Evolutionary conservation across 1,140 invertebrate genomes (phyloP), one percentile per base, ranked within the genome.

Genomic region (Anastatus disparis): DNA sequence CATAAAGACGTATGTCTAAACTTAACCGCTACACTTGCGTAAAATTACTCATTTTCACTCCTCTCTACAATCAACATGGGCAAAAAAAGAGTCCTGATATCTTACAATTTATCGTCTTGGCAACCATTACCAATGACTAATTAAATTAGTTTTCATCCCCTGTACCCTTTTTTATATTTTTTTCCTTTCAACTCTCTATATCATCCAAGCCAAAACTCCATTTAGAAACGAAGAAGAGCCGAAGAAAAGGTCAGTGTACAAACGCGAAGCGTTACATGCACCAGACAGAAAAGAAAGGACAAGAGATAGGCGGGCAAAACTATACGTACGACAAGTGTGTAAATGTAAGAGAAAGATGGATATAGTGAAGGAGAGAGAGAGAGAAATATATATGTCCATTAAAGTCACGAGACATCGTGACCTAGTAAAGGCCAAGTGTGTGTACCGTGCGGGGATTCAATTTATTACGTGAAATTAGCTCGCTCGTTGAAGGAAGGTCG

Each of bases 391-490:
- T 13, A 27, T 7, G 55, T 72, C 64, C 63, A 72, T 67, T 66
- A 66, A 27, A 44, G 50, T 52, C n/a, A 35, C 70, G 26, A 67
- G 70, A 67, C 63, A 72, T 56, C 58, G 64, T 72, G 70, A 72
- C 70, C 70, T 58, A 72, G 48, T 55, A 10, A 56, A 52, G 70
- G 27, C 58, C 64, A 65, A 66, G 62, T 61, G 46, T 56, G n/a
- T n/a, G n/a, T n/a, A n/a, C n/a, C n/a, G n/a, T n/a, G n/a, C n/a
- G n/a, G 50, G 35, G 64, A 62, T 62, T 72, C 64, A 56, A 58
- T 40, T 62, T 67, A 67, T 72, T 63, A 65, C 56, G 42, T 44
- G 70, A 44, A 72, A 63, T 72, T 55, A 72, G 70, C 61, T 48
- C 63, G 50, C 3, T 9, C 52, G 42, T 7, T 56, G 62, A 15